These are phyloP conservation scores for Lymantria monacha DNA, from an alignment of 2,888 invertebrate genomes.

Conservation along the genomic window DNA sequence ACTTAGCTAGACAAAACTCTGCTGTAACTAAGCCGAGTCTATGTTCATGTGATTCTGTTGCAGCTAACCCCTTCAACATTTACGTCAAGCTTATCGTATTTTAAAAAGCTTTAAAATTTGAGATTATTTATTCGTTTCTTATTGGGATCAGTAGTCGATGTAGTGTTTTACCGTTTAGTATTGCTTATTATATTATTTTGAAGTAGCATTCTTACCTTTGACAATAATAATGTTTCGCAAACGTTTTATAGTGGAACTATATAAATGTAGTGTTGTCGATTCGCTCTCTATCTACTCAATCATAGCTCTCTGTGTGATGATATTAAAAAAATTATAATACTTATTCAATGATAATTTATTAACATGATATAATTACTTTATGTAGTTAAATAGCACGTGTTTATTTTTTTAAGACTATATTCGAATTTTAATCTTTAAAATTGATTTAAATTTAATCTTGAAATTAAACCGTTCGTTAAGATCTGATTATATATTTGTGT, in stretches of 20 bases:
- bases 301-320: conserved; percentile 61
- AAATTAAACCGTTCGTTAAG: conserved; percentile 19
- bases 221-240: conserved; percentile 66
- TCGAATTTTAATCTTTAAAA: conserved; percentile 3
- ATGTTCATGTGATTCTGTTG: conserved; percentile 49
- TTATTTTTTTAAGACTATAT: conserved; percentile 46
- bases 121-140: conserved; percentile 76
- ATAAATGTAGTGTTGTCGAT: conserved; percentile 30
- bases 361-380: conserved; percentile 13
- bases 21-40: conserved; percentile 31
- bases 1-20: conserved; percentile 58
- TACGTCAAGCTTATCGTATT: conserved; percentile 65
- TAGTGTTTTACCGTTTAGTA: conserved; percentile 45
- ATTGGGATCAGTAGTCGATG: conserved; percentile 54
- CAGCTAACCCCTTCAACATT: conserved; percentile 46
- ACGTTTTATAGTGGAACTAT: conserved; percentile 34
- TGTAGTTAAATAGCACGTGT: conserved; percentile 27
- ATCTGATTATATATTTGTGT: conserved; percentile 13
- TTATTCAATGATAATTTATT: conserved; percentile 31
- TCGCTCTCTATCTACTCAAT: conserved; percentile 70
- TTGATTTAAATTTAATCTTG: conserved; percentile 24
- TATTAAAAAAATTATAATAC: conserved; percentile 31
- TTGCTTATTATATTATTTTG: conserved; percentile 39
- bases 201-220: conserved; percentile 50
- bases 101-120: conserved; percentile 74